These are phyloP conservation scores for Aelia acuminata DNA, from an alignment of 2,888 invertebrate species.

Conservation along the genomic window DNA sequence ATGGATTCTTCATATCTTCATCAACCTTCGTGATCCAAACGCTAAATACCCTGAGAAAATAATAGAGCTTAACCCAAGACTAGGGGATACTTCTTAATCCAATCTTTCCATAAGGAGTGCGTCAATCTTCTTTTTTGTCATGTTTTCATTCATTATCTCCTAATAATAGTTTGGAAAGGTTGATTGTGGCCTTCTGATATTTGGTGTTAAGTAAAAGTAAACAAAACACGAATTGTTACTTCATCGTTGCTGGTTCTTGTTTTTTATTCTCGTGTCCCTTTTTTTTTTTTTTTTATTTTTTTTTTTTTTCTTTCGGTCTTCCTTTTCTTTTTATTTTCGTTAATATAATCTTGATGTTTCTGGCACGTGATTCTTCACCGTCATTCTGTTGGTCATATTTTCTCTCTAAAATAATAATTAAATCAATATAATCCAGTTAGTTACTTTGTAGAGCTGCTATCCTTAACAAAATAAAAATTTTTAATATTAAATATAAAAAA, in stretches of 20 bases:
- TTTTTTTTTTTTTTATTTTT: background rate
- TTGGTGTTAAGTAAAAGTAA: slow-evolving; percentile 35
- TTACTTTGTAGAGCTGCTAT: no score
- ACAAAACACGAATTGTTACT: slow-evolving; percentile 16
- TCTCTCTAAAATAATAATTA: background rate
- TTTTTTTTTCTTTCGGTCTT: background rate
- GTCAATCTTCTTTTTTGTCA: slow-evolving; percentile 6
- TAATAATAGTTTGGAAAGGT: slow-evolving; percentile 23
- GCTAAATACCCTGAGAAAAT: slow-evolving; percentile 55
- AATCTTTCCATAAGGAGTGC: slow-evolving; percentile 28
- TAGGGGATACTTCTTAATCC: slow-evolving; percentile 50
- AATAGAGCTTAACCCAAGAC: slow-evolving; percentile 38
- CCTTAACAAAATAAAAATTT: no score
- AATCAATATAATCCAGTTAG: background rate
- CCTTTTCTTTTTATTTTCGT: background rate
- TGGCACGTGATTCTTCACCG: slow-evolving; percentile 10
- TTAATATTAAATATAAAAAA: no score
- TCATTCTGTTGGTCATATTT: background rate
- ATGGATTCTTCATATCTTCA: slow-evolving; percentile 54
- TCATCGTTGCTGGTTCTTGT: background rate
- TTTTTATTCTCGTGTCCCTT: background rate
- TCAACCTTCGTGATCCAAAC: slow-evolving; percentile 52
- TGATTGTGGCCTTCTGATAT: slow-evolving; percentile 35
- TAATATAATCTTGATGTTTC: slow-evolving; percentile 7
- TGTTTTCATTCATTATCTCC: slow-evolving; percentile 22